Evolutionary conservation across 1,140 invertebrate genomes (phyloP).

Genomic region (Tetragnatha versicolor): DNA sequence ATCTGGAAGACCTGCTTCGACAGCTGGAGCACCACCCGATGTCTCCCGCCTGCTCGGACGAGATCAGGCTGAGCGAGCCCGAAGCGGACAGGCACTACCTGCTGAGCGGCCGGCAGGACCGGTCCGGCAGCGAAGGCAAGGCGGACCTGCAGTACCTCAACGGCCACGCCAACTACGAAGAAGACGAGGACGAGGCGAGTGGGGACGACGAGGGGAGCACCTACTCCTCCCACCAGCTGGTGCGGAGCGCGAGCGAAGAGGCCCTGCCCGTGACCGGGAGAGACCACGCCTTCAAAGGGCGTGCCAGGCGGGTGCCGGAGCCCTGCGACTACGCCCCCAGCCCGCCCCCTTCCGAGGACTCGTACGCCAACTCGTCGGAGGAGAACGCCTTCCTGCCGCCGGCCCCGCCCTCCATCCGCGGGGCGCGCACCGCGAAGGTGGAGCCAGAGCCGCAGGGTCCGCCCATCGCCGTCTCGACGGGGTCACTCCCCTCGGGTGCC

Average conservation of each 20-base stretch:
- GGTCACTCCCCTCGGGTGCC: slow-evolving; percentile 43
- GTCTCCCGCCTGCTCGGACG: slow-evolving; percentile 83
- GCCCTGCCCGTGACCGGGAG: slow-evolving; percentile 71
- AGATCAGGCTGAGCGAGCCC: slow-evolving; percentile 89
- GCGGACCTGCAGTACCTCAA: slow-evolving; percentile 45
- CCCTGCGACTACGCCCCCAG: slow-evolving; percentile 58
- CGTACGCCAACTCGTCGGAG: slow-evolving; percentile 59
- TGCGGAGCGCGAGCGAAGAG: slow-evolving; percentile 89
- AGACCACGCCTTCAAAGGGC: slow-evolving; percentile 42
- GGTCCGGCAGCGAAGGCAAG: slow-evolving; percentile 65
- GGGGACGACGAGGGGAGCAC: slow-evolving; percentile 53
- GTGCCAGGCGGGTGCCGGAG: slow-evolving; percentile 45
- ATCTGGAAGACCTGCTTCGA: slow-evolving; percentile 87
- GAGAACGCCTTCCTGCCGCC: slow-evolving; percentile 56
- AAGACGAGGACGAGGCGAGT: slow-evolving; percentile 16
- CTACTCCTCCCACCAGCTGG: slow-evolving; percentile 89
- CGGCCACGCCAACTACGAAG: slow-evolving; percentile 32
- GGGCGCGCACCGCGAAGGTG: slow-evolving; percentile 31
- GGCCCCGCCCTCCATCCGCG: slow-evolving; percentile 29
- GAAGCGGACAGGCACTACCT: slow-evolving; percentile 82
- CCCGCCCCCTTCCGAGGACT: slow-evolving; percentile 58
- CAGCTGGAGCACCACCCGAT: slow-evolving; percentile 82
- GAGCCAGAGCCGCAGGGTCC: slow-evolving; percentile 19
- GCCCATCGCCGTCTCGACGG: slow-evolving; percentile 32
- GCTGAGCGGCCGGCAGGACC: slow-evolving; percentile 42